Evolutionary conservation across 2,888 invertebrate species (phyloP).

Genomic region (Agonopterix heracliana): DNA sequence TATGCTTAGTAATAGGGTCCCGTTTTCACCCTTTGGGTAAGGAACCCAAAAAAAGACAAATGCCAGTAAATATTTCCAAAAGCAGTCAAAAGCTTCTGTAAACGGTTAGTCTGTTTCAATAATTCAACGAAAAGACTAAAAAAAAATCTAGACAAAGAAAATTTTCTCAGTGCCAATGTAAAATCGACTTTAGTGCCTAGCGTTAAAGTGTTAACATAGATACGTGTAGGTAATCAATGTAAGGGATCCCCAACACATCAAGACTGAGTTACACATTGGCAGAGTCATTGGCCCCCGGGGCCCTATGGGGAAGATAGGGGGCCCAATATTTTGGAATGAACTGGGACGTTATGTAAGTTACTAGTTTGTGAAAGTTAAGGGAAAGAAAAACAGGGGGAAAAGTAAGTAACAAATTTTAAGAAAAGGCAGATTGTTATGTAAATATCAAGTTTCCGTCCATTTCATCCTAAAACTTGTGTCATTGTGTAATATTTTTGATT

Average conservation of each 20-base stretch:
- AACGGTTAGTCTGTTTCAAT: conserved; percentile 26
- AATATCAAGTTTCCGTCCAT: too few relatives aligned
- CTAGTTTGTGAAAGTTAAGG: too few relatives aligned
- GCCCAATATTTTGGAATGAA: conserved; percentile 14
- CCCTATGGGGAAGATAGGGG: conserved; percentile 10
- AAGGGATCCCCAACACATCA: conserved; percentile 11
- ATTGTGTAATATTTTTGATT: too few relatives aligned
- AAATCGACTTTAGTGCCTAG: conserved; percentile 11
- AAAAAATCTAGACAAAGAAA: conserved; percentile 16
- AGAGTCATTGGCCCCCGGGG: conserved; percentile 20
- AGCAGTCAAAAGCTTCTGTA: conserved; percentile 17
- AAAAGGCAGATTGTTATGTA: too few relatives aligned
- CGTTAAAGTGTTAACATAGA: conserved; percentile 12
- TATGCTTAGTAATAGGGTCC: too few relatives aligned
- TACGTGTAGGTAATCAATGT: conserved; percentile 10
- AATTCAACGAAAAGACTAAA: conserved; percentile 23
- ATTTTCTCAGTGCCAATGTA: background rate
- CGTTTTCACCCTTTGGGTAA: too few relatives aligned
- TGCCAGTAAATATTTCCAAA: background rate
- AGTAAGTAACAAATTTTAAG: too few relatives aligned
- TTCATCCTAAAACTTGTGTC: too few relatives aligned
- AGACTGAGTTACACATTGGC: conserved; percentile 16
- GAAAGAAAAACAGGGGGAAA: too few relatives aligned
- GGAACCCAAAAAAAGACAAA: too few relatives aligned
- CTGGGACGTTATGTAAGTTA: conserved; percentile 9